Evolutionary conservation across 2,888 invertebrate species (phyloP).

Genomic region (Muschampia plurimacula): DNA sequence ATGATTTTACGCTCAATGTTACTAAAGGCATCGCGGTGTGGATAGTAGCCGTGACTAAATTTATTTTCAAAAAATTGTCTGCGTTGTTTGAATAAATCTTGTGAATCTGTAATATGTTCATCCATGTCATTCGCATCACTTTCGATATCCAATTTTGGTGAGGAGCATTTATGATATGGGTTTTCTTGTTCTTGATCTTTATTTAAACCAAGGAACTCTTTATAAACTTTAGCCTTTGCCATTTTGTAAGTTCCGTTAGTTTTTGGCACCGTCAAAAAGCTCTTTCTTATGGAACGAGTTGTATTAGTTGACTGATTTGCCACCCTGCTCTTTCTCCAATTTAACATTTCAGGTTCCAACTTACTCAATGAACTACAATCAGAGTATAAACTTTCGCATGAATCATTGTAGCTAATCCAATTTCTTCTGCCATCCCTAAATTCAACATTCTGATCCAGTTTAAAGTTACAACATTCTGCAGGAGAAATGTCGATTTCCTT

Average conservation of each 20-base stretch:
- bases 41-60: conserved; percentile 45
- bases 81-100: conserved; percentile 49
- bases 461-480: conserved; percentile 45
- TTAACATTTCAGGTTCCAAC: conserved; percentile 62
- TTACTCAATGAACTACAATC: conserved; percentile 65
- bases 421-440: conserved; percentile 39
- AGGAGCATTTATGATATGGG: conserved; percentile 23
- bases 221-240: conserved; percentile 56
- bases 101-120: conserved; percentile 43
- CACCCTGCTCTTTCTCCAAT: conserved; percentile 57
- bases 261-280: conserved; percentile 60
- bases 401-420: conserved; percentile 44
- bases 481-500: conserved; percentile 53
- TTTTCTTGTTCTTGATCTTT: conserved; percentile 32
- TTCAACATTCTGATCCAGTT: conserved; percentile 40
- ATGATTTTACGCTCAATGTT: conserved; percentile 63
- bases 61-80: conserved; percentile 52
- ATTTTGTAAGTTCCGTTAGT: conserved; percentile 54
- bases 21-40: conserved; percentile 50
- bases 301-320: conserved; percentile 43
- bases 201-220: conserved; percentile 59
- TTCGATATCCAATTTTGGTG: conserved; percentile 7
- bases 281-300: conserved; percentile 48
- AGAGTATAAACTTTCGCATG: conserved; percentile 52
- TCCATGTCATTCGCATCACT: conserved; percentile 32